Evolutionary conservation across 2,888 invertebrate species (phyloP), one percentile per base, ranked within the genome.

Genomic region (Drosophila affinis): DNA sequence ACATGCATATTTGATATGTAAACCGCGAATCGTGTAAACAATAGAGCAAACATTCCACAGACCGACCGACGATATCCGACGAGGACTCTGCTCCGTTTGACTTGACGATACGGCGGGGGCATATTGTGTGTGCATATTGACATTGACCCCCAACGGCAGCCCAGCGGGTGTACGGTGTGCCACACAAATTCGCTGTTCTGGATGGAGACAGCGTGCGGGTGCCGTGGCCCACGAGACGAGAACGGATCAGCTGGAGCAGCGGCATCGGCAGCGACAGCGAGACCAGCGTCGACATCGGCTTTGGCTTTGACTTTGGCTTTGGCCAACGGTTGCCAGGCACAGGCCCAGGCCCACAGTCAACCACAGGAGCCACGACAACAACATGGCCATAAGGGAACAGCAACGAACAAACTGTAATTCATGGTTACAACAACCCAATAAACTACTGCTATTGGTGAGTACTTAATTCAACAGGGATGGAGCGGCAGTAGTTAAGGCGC

Each of bases 391-490:
- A 78, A 73, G 76, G 72, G 83, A 73, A 73, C 62, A 73, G 53
- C 77, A 71, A 62, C 88, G 78, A 84, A 75, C 80, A 68, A 78
- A 74, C 75, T 79, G 86, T 79, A 80, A 78, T 87, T 81, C 79
- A 89, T 87, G 89, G 86, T 88, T 87, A 75, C 88, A 89, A 84
- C 76, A 78, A 75, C 61, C 74, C 76, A 80, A 80, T 74, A 81
- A 81, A 77, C 78, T 84, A 84, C 86, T 89, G 69, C 75, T 81
- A 72, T 73, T 83, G 88, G 89, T 89, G 57, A 80, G 83, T 70
- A 56, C 9, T 12, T 1, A 56, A 9, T 12, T 1, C 0, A 17
- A 9, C 27, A 3, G 49, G 17, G 21, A 17, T 3, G 9, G 4
- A 29, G 4, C 17, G 12, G 34, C 5, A 3, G 34, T 34, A 3